Evolutionary conservation across 2,888 invertebrate genomes (phyloP), one percentile per base, ranked within the genome.

Genomic region (Drosophila paramelanica): DNA sequence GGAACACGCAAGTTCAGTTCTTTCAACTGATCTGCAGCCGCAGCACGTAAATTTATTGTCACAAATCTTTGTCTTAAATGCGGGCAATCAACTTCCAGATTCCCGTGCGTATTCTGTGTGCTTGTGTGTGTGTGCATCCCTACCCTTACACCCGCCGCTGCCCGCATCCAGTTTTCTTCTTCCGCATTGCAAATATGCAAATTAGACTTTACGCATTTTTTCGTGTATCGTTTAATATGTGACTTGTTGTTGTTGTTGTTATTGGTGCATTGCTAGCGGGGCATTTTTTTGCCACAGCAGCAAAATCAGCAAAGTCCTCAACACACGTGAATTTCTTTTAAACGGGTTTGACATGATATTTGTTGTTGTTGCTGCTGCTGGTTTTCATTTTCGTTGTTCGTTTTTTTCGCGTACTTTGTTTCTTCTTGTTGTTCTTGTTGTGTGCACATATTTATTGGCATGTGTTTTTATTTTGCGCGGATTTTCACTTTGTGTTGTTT

Each of bases 251-350:
- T 73, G 51, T 66, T 67, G 50, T 61, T 76, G 77, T n/a, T 79
- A 77, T 17, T 17, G 17, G 17, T 77, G 77, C 77, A 77, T 72
- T 51, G 79, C 77, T 67, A 33, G 57, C 60, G 81, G 80, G 45
- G 42, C 67, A 71, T 66, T 66, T 67, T 67, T 67, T 72, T 71
- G 47, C 45, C 71, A 45, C 57, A 49, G 42, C 50, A 56, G 51
- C 51, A 67, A 59, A 39, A 41, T 17, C 51, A 53, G 14, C 56
- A 62, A 67, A 61, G 57, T 67, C 33, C 47, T 73, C 50, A 53
- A 41, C 66, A 69, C 81, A 83, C 83, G 83, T 83, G 83, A 81
- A 85, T 83, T 82, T 83, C 83, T 85, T 83, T 85, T 60, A 85
- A 83, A 83, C 83, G 66, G 56, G 85, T 83, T 85, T 81, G 72